A percentile compares a stretch with the other conserved stretches of the same genome.
These are phyloP conservation scores for Odocoileus virginianus DNA, from an alignment of 2,113 vertebrate genomes.

Conservation along the genomic window DNA sequence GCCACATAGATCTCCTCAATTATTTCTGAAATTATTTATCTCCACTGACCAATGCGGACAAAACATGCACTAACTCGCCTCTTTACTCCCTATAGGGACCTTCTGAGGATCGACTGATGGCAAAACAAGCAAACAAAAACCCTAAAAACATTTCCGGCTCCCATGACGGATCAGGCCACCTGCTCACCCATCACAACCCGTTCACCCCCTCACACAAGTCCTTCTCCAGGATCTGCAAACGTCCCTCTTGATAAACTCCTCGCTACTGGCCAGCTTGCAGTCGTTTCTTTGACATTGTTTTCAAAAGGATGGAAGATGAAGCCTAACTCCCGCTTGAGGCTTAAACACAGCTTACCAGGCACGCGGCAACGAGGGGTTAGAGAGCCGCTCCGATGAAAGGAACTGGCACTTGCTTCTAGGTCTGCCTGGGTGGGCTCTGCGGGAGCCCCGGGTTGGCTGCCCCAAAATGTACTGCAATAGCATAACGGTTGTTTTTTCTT, in stretches of 20 bases:
- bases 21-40: neutral
- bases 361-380: too few species aligned
- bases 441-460: neutral
- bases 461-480: neutral
- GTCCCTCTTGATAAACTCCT: neutral
- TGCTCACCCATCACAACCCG: neutral
- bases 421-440: rapidly evolving
- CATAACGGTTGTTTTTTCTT: neutral
- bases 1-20: neutral
- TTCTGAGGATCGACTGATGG: neutral
- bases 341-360: neutral
- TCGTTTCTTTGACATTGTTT: neutral
- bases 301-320: neutral
- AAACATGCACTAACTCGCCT: neutral
- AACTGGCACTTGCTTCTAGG: neutral
- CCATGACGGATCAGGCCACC: neutral
- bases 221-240: rapidly evolving
- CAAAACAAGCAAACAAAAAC: neutral
- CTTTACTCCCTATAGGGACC: neutral
- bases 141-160: neutral
- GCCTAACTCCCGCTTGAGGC: neutral
- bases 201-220: rapidly evolving
- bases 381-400: neutral
- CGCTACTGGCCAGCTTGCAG: neutral
- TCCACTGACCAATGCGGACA: neutral